Evolutionary conservation across 2,113 vertebrate species (phyloP), one percentile per base, ranked within the genome.

Genomic region (Myotis lucifugus): DNA sequence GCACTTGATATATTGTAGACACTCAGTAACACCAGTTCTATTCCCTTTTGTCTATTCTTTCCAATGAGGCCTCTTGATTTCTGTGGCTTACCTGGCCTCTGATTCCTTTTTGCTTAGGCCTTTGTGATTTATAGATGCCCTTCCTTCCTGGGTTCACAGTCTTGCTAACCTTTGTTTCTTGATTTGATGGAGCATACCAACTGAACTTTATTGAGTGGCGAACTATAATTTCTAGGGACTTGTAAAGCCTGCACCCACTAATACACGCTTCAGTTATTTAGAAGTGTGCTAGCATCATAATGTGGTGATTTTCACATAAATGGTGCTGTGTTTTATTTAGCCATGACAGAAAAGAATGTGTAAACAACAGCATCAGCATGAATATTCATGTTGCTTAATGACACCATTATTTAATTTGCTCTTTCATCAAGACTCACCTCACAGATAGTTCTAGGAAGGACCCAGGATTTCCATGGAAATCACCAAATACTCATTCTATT

Each of bases 321-420:
- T 87, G 27, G 14, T 85, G 23, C 59, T 96, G 94, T 96, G 96
- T 97, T 98, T 98, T 97, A 97, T 98, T 98, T 97, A 94, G 85
- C 78, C 95, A 87, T 15, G 94, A 96, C 96, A 97, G 96, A 96
- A 98, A 97, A 94, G 85, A 96, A 92, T 96, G 89, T 84, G 84
- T 97, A 97, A 98, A 96, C 95, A 98, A 96, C 5, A 66, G 90
- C 27, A 50, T 92, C 96, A 96, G 40, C 81, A 97, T 98, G 97
- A 97, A 98, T 98, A 98, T 97, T 88, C 79, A 97, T 97, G 29
- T 79, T 96, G 67, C 90, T 97, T 97, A 97, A 96, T 97, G 72
- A 88, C 59, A 74, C 25, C 37, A 64, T 87, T 96, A 95, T 95
- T 97, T 98, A 92, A 96, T 96, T 94, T 96, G 25, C 74, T 97